Evolutionary conservation across 2,888 invertebrate genomes (phyloP), one percentile per base, ranked within the genome.

Genomic region (Meloe dianella): DNA sequence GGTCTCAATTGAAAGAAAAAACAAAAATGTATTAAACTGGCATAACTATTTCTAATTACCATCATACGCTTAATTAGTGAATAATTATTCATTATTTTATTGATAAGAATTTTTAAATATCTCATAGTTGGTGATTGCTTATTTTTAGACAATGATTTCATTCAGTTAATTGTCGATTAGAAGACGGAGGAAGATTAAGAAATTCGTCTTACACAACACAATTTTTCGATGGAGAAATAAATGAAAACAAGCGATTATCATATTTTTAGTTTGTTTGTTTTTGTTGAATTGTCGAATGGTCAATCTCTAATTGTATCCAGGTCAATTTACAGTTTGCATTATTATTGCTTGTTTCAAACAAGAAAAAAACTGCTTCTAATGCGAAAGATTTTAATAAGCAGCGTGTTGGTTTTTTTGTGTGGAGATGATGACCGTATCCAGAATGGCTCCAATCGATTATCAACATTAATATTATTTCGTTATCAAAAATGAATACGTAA

Each of bases 61-160:
- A 20, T 9, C n/a, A 9, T 65, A 69, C 61, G n/a, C n/a, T n/a
- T 66, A 66, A 64, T 66, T n/a, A n/a, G n/a, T n/a, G n/a, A 66
- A 69, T 66, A 69, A 69, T 69, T 69, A 69, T 66, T 66, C 66
- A 69, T 58, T 66, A 58, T 47, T 60, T 12, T 35, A 35, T 35
- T 17, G n/a, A 17, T 41, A 41, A 41, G 10, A 7, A 17, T 1
- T 41, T 68, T 63, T 32, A 60, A n/a, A n/a, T n/a, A 65, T 62
- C 60, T 29, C 63, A 10, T 63, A 57, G 59, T 65, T 20, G 38
- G 4, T 24, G 30, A 27, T 68, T n/a, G n/a, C n/a, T n/a, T 75
- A 76, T 77, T 77, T 77, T 76, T 77, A 77, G 77, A 77, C 70
- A 73, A 61, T 75, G 76, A 75, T 68, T 71, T 72, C 70, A 71